phyloP scores from a whole-genome alignment of 2,113 vertebrate species.

The Syrmaticus mikado region DNA sequence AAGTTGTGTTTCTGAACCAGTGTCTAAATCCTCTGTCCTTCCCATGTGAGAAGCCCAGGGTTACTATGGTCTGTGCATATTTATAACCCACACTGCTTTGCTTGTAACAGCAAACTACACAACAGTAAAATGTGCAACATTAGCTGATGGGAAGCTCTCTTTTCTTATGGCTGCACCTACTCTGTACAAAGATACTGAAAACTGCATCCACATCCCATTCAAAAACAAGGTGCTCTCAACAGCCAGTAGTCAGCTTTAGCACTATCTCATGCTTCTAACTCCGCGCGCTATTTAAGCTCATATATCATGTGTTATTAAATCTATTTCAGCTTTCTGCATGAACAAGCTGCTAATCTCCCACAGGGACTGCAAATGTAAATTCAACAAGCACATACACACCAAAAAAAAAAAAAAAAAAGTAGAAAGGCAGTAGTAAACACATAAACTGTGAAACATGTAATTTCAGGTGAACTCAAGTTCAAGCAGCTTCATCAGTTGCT shows the following conservation, averaged over 20 bases:
- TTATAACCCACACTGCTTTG: background rate
- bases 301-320: constrained; percentile 41
- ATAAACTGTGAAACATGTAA: constrained; percentile 32
- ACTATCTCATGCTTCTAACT: background rate
- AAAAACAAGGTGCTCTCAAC: background rate
- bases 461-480: constrained; percentile 59
- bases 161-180: background rate
- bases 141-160: background rate
- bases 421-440: constrained; percentile 17
- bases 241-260: background rate
- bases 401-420: background rate
- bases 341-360: constrained; percentile 59
- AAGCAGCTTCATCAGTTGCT: constrained; percentile 74
- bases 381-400: background rate
- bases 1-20: background rate
- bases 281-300: background rate
- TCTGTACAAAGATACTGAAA: background rate
- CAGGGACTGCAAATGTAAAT: constrained; percentile 38
- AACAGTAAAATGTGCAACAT: background rate
- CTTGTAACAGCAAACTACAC: background rate
- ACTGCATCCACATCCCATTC: background rate
- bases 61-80: background rate
- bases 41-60: background rate
- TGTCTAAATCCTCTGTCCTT: background rate
- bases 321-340: constrained; percentile 56